Base-by-base conservation (phyloP, 2,797 vertebrate genomes). In the Nannoperca obscura region DNA sequence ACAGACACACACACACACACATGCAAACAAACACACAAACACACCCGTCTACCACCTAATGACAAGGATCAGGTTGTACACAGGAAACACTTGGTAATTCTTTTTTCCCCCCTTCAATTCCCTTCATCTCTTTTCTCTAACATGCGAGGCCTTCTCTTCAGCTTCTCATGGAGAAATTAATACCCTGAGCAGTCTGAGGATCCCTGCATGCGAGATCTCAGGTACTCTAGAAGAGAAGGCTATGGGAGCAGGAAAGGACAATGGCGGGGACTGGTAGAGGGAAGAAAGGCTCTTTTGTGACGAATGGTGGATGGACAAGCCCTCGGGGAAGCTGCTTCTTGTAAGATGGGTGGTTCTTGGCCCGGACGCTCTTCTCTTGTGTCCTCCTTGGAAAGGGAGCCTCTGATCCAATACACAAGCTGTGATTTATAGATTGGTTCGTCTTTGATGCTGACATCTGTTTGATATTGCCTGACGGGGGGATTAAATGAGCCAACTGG, bases 281-380 rank as follows among this genome's bases (percentile, higher is more conserved):
- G 80, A 93, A 95, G 92, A 95, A 95, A 92, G 90, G 86, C 88
- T 91, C 93, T 94, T 93, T 95, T 95, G 94, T 95, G 85, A 85
- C 36, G 87, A 84, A 54, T 32, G 66, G 84, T 90, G 89, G 92
- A 94, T 86, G 91, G 88, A 88, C 91, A 91, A 92, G 91, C 88
- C 93, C 93, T 78, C 61, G 86, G 89, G 94, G 92, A 91, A 90
- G 74, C 82, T 79, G 90, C 91, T 92, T 89, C 90, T 90, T 93
- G 91, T 91, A 91, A 88, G 90, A 94, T 92, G 93, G 94, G 93
- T 91, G 94, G 91, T 92, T 94, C 88, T 90, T 93, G 92, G 93
- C 91, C 58, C 15, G 20, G 73, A 90, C 90, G 72, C 81, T 82
- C 83, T 85, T 93, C 91, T 94, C 90, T 88, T 88, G 86, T 94